These are phyloP conservation scores for Rhinichthys klamathensis DNA, from an alignment of 2,113 vertebrate species.

Conservation along the genomic window DNA sequence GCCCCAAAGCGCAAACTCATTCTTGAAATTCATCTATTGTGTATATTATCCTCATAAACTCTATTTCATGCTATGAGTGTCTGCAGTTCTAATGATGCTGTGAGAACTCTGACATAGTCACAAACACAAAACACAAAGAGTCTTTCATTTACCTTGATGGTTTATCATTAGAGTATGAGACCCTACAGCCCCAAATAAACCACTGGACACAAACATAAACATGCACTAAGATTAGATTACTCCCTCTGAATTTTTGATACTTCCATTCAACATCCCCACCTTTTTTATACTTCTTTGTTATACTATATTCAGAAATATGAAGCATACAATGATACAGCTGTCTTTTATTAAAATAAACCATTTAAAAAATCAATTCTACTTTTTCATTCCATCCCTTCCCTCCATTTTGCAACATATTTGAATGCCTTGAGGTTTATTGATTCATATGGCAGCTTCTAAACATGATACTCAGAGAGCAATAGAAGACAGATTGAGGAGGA, in stretches of 20 bases:
- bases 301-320: neutral
- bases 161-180: constrained; percentile 54
- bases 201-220: neutral
- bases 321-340: neutral
- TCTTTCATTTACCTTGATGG: constrained; percentile 18
- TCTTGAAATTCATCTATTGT: constrained; percentile 72
- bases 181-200: constrained; percentile 1
- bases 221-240: neutral
- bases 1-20: constrained; percentile 73
- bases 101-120: constrained; percentile 18
- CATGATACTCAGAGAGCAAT: neutral
- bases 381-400: neutral
- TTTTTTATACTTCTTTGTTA: neutral
- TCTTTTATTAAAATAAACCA: constrained; percentile 23
- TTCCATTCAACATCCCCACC: neutral
- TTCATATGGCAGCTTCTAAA: constrained; percentile 11
- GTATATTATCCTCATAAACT: constrained; percentile 72
- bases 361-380: constrained; percentile 30
- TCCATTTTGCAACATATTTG: neutral
- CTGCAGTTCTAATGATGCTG: constrained; percentile 38
- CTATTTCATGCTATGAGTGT: constrained; percentile 57
- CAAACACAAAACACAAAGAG: neutral
- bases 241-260: neutral
- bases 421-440: constrained; percentile 25
- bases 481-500: constrained; percentile 33